A percentile compares a stretch with the other conserved stretches of the same genome.
phyloP scores from a whole-genome alignment of 2,797 vertebrate species.

The Sebastes alutus region DNA sequence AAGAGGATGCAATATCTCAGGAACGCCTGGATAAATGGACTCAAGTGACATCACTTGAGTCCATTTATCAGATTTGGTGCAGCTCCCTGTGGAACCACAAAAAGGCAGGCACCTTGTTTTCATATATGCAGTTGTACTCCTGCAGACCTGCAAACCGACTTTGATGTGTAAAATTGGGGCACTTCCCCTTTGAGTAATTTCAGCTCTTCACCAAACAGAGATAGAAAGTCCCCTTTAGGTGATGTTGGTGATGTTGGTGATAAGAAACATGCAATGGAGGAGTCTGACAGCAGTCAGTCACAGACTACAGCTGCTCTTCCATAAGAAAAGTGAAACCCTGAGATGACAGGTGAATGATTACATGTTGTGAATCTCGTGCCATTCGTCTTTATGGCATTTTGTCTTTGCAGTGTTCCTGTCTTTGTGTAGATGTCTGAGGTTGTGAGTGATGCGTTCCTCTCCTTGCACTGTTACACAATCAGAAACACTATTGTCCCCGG shows the following conservation, averaged over 20 bases:
- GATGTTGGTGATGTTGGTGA: not conserved
- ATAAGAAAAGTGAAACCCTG: not conserved
- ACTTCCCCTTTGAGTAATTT: not conserved
- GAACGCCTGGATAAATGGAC: not conserved
- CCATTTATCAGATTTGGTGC: not conserved
- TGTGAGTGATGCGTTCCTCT: not conserved
- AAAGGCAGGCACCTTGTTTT: not conserved
- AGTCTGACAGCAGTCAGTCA: not conserved
- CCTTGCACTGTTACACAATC: constrained; percentile 33
- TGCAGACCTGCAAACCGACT: not conserved
- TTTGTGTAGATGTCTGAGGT: not conserved
- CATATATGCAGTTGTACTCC: not conserved
- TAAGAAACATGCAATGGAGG: not conserved
- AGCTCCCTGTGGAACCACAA: not conserved
- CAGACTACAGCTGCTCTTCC: not conserved
- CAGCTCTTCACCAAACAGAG: not conserved
- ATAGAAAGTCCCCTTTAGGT: not conserved
- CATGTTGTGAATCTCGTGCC: not conserved
- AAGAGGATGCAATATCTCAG: too few species aligned
- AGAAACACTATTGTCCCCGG: constrained; percentile 6
- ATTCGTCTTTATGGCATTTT: not conserved
- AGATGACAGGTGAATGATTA: not conserved
- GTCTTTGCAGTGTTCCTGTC: constrained; percentile 7
- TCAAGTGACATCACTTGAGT: not conserved
- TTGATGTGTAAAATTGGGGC: not conserved